Evolutionary conservation across 2,888 invertebrate genomes (phyloP), one percentile per base, ranked within the genome.

Genomic region (Fragum fragum): DNA sequence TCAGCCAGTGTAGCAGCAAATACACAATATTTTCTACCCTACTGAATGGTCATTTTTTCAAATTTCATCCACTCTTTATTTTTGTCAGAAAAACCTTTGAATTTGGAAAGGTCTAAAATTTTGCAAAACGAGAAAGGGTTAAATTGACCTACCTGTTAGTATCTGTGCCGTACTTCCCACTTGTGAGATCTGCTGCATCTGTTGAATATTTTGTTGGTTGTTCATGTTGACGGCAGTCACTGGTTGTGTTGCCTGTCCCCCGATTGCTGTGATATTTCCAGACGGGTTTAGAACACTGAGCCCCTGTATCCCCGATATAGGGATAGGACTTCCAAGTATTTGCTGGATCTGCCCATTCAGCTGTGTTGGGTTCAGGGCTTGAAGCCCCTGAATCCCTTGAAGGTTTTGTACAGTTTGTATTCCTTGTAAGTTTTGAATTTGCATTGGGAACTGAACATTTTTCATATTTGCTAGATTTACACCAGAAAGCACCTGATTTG

Each of bases 401-500:
- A 91, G 70, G 14, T 86, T 77, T 70, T 89, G 91, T 14, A 90
- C 53, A 42, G 85, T 85, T 59, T 89, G 90, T 11, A 92, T 28
- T 32, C 85, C 85, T 74, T 90, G 92, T 18, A 92, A 52, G 66
- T 90, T 91, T 70, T 91, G 92, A 6, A 93, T 83, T 82, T 91
- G 92, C 1, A 93, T 73, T 0, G 91, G 88, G 81, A 90, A 89
- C 63, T 90, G 83, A 32, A 63, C 83, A 18, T 87, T 82, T 66
- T 91, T 85, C 0, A 91, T 76, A 66, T 88, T 88, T 1, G 87
- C 87, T 23, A 92, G 68, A 76, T 90, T 91, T 26, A 91, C 79
- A 0, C 90, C 88, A n/a, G 86, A 85, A 39, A 90, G 76, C 57
- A 87, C 83, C 21, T 90, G 88, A 80, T 90, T 91, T 61, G 89